Conservation (phyloP, 2,113 vertebrate species). For the Paralichthys olivaceus region DNA sequence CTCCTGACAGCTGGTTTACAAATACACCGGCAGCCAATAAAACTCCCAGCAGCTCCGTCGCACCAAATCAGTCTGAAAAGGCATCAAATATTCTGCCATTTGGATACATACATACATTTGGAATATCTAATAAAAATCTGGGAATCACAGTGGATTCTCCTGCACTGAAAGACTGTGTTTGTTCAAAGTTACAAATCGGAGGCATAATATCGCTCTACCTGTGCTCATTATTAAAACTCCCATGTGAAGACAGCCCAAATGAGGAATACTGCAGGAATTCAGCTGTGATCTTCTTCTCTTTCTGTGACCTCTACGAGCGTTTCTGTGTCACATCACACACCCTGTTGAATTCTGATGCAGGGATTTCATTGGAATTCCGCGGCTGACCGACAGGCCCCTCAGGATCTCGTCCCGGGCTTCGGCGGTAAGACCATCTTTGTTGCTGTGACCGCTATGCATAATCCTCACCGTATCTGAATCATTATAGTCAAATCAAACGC, state of each 20-base stretch:
- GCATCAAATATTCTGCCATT: neutral
- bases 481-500: slow-evolving; percentile 32
- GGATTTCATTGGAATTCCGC: slow-evolving; percentile 54
- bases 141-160: neutral
- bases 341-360: slow-evolving; percentile 52
- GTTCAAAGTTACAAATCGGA: slow-evolving; percentile 16
- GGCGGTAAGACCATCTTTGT: slow-evolving; percentile 16
- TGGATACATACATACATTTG: too few relatives aligned
- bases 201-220: neutral
- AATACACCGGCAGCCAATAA: slow-evolving; percentile 8
- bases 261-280: slow-evolving; percentile 5
- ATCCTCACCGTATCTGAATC: slow-evolving; percentile 22
- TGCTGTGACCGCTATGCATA: slow-evolving; percentile 54
- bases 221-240: slow-evolving; percentile 3
- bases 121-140: neutral
- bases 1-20: slow-evolving; percentile 2
- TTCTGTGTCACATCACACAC: neutral
- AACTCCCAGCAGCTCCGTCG: neutral
- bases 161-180: neutral
- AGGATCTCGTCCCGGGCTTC: neutral
- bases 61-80: slow-evolving; percentile 10
- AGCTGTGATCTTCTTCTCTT: neutral
- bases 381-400: slow-evolving; percentile 19
- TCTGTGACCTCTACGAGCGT: slow-evolving; percentile 5
- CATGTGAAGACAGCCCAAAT: slow-evolving; percentile 7